Percentiles rank a stretch among this genome's conserved stretches.
Evolutionary conservation across 2,888 invertebrate species (phyloP).

Genomic region (Watsonalla cultraria): DNA sequence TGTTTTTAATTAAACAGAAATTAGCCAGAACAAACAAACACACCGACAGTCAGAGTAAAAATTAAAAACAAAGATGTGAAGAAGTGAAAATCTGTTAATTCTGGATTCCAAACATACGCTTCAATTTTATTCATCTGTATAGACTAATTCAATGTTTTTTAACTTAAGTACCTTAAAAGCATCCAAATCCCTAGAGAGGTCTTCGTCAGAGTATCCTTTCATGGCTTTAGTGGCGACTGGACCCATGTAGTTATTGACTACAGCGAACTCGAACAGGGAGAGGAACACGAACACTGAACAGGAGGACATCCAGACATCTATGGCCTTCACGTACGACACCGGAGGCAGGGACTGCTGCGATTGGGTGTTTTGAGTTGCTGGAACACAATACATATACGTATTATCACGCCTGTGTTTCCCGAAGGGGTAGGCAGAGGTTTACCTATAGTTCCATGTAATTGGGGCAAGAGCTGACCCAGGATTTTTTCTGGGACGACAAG

Average conservation of each 20-base stretch:
- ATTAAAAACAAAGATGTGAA: too few species aligned
- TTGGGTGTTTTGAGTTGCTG: slow-evolving; percentile 95
- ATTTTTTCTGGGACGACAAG: too few species aligned
- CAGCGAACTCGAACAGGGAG: slow-evolving; percentile 93
- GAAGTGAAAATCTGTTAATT: too few species aligned
- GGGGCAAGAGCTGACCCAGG: too few species aligned
- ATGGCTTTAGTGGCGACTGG: slow-evolving; percentile 92
- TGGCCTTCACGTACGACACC: slow-evolving; percentile 95
- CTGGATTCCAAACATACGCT: too few species aligned
- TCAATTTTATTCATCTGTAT: too few species aligned
- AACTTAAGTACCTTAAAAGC: slow-evolving; percentile 82
- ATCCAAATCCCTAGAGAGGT: slow-evolving; percentile 83
- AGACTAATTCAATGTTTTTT: not conserved
- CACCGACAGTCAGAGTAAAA: too few species aligned
- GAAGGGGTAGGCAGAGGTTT: too few species aligned
- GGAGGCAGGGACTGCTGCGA: slow-evolving; percentile 93
- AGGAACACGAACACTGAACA: slow-evolving; percentile 95
- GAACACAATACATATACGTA: slow-evolving; percentile 9
- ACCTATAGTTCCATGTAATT: slow-evolving; percentile 8
- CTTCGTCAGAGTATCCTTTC: slow-evolving; percentile 94
- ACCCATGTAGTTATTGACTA: slow-evolving; percentile 93
- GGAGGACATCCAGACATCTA: slow-evolving; percentile 95
- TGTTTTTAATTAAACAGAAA: too few species aligned
- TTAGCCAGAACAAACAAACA: too few species aligned
- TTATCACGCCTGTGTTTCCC: too few species aligned